These are phyloP conservation scores for Magallana ariakensis DNA, from an alignment of 1,140 invertebrate genomes.

Conservation along the genomic window DNA sequence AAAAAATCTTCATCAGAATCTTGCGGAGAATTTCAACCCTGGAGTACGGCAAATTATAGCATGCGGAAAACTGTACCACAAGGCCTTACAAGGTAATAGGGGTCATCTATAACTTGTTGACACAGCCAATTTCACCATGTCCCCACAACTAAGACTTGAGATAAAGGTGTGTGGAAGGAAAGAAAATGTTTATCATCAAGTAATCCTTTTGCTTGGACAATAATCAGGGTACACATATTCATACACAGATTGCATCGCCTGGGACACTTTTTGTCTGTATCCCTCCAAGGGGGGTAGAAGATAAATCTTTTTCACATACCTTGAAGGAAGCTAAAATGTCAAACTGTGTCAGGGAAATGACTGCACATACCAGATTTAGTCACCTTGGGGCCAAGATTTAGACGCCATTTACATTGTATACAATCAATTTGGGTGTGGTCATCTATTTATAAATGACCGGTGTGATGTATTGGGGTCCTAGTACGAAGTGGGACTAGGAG, in stretches of 20 bases:
- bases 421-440: slow-evolving; percentile 20
- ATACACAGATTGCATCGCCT: not conserved
- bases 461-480: not conserved
- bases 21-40: slow-evolving; percentile 67
- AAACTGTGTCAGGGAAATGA: slow-evolving; percentile 18
- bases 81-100: slow-evolving; percentile 66
- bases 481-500: not conserved
- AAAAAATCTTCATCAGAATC: slow-evolving; percentile 52
- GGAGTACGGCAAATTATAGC: slow-evolving; percentile 64
- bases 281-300: not conserved
- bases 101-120: slow-evolving; percentile 19
- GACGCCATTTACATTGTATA: not conserved
- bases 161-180: not conserved
- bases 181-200: not conserved
- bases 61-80: slow-evolving; percentile 69
- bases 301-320: not conserved
- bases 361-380: slow-evolving; percentile 16
- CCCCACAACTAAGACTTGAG: not conserved
- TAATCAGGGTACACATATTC: too few relatives aligned
- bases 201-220: not conserved
- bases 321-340: not conserved
- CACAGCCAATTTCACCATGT: slow-evolving; percentile 23
- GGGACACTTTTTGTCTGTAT: not conserved
- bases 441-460: not conserved
- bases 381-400: slow-evolving; percentile 8